phyloP scores from a whole-genome alignment of 2,113 vertebrate species.

The rabbit (Oryctolagus cuniculus) region DNA sequence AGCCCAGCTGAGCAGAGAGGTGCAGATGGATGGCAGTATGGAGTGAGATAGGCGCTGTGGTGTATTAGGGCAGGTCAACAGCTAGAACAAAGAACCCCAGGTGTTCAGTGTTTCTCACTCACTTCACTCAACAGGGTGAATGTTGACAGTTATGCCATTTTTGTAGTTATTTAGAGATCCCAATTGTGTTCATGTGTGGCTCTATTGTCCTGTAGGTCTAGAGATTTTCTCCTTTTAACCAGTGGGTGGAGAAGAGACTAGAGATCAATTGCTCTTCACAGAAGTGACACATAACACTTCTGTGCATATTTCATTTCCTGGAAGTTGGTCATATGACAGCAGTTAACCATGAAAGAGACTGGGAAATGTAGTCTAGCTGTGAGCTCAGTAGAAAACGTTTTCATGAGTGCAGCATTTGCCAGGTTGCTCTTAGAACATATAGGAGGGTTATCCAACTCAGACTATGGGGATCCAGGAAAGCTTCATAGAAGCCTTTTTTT shows the following conservation, averaged over 20 bases:
- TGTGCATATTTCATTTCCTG: not conserved
- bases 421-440: not conserved
- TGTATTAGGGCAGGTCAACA: not conserved
- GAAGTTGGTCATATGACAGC: not conserved
- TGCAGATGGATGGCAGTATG: not conserved
- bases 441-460: not conserved
- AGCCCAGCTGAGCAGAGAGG: not conserved
- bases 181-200: not conserved
- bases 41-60: not conserved
- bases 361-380: conserved; percentile 36
- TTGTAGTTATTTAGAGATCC: not conserved
- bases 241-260: not conserved
- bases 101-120: not conserved
- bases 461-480: not conserved
- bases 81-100: not conserved
- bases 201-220: not conserved
- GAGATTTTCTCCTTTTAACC: conserved; percentile 24
- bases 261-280: conserved; percentile 6
- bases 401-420: not conserved
- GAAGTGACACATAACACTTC: not conserved
- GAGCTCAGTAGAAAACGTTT: not conserved
- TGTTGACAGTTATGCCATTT: conserved; percentile 23
- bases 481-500: not conserved
- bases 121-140: not conserved
- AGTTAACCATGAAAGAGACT: not conserved